Conservation (phyloP, 2,888 invertebrate species). For the Acronicta aceris region DNA sequence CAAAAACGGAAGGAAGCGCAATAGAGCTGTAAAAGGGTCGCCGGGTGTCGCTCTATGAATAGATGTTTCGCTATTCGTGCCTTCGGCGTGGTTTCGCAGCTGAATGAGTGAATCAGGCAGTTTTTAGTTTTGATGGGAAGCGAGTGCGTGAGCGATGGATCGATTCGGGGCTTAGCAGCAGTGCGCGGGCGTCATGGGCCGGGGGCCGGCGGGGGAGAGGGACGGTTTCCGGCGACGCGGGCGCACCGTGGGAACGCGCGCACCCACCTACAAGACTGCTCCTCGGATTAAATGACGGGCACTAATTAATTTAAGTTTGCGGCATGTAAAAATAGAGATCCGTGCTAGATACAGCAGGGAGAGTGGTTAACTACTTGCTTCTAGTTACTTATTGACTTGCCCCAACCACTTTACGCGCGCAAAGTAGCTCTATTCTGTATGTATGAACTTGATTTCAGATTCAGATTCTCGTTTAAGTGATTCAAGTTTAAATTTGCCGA, state of each 20-base stretch:
- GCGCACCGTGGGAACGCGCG: conserved; percentile 86
- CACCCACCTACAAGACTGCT: conserved; percentile 82
- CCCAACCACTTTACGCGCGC: conserved; percentile 35
- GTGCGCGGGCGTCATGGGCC: conserved; percentile 67
- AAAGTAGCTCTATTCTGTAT: conserved; percentile 46
- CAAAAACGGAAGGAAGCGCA: conserved; percentile 79
- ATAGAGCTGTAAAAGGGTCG: conserved; percentile 73
- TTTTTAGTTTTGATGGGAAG: conserved; percentile 75
- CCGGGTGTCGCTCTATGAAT: conserved; percentile 73
- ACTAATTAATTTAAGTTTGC: conserved; percentile 86
- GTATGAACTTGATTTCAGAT: conserved; percentile 49
- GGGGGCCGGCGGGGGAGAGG: conserved; percentile 62
- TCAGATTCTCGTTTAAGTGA: conserved; percentile 42
- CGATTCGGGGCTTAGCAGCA: conserved; percentile 80
- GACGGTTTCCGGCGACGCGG: conserved; percentile 83
- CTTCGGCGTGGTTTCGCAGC: conserved; percentile 77
- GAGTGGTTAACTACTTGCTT: conserved; percentile 50
- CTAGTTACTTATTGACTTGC: conserved; percentile 45
- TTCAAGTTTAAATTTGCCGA: conserved; percentile 38
- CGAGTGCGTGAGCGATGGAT: conserved; percentile 82
- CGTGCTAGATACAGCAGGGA: conserved; percentile 62
- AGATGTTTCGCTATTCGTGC: conserved; percentile 83
- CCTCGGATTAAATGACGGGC: conserved; percentile 83
- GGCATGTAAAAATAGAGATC: conserved; percentile 77
- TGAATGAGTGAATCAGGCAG: conserved; percentile 72